phyloP scores from a whole-genome alignment of 1,140 invertebrate species.

The Solenopsis invicta region DNA sequence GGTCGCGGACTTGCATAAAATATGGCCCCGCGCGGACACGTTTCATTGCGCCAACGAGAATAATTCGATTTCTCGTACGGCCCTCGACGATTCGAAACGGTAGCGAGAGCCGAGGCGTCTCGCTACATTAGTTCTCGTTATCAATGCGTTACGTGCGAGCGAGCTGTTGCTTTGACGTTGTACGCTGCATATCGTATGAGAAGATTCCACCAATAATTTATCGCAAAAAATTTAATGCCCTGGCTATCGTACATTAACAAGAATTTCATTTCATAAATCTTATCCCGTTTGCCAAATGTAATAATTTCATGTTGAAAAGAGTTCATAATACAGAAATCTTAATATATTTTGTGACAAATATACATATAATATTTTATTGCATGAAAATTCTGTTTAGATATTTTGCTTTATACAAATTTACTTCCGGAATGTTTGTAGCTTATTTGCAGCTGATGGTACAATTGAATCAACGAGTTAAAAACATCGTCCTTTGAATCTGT shows the following conservation, averaged over 20 bases:
- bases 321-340: background rate
- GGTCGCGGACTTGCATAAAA: constrained; percentile 75
- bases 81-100: constrained; percentile 56
- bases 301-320: background rate
- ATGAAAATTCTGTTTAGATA: background rate
- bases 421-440: background rate
- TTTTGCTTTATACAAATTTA: background rate
- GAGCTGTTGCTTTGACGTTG: constrained; percentile 57
- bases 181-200: constrained; percentile 6
- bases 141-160: constrained; percentile 71
- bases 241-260: background rate
- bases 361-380: background rate
- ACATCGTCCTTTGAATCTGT: background rate
- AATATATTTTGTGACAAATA: background rate
- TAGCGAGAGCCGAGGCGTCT: constrained; percentile 52
- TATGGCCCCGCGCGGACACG: constrained; percentile 73
- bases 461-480: background rate
- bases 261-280: background rate
- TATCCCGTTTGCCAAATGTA: background rate
- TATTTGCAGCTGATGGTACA: background rate
- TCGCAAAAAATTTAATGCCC: background rate
- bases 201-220: constrained; percentile 1
- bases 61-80: constrained; percentile 69
- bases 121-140: constrained; percentile 71
- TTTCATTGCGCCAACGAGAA: constrained; percentile 77